Conservation (phyloP, 2,797 vertebrate genomes). For the Lepilemur septentrionalis region DNA sequence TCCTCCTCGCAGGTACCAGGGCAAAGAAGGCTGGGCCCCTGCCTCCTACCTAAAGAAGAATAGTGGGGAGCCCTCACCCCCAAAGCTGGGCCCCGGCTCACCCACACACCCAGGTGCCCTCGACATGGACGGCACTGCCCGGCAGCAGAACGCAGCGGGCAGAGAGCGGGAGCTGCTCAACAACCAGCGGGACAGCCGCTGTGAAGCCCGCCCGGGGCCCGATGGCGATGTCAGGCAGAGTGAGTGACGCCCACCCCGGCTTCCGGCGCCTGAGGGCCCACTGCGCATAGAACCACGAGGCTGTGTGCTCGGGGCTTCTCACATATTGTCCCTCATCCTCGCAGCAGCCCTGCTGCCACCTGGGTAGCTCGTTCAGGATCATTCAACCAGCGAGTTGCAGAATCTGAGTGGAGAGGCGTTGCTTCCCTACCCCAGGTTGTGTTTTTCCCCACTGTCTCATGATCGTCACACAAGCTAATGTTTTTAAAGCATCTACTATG, state of each 20-base stretch:
- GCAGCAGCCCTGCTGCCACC: not conserved
- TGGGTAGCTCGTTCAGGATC: not conserved
- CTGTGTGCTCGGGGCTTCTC: not conserved
- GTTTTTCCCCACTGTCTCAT: fast-evolving
- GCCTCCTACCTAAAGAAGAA: conserved; percentile 97
- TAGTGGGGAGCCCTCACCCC: conserved; percentile 87
- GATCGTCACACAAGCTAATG: not conserved
- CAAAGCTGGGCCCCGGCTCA: conserved; percentile 89
- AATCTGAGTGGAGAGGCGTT: not conserved
- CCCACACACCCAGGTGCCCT: conserved; percentile 88
- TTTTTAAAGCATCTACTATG: not conserved
- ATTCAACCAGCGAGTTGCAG: not conserved
- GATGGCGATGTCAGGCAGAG: conserved; percentile 84
- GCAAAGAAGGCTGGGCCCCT: conserved; percentile 97
- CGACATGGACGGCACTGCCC: conserved; percentile 91
- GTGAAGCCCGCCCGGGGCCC: conserved; percentile 74
- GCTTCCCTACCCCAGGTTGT: not conserved
- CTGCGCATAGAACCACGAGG: not conserved
- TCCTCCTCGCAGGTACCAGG: conserved; percentile 90
- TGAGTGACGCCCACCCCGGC: conserved; percentile 79
- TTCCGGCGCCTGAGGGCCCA: fast-evolving
- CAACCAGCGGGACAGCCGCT: conserved; percentile 79
- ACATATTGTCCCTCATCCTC: not conserved
- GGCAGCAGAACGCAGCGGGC: conserved; percentile 84
- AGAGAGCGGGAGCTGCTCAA: conserved; percentile 87